Conservation (phyloP, 2,888 invertebrate genomes). For the Catocala sponsa region DNA sequence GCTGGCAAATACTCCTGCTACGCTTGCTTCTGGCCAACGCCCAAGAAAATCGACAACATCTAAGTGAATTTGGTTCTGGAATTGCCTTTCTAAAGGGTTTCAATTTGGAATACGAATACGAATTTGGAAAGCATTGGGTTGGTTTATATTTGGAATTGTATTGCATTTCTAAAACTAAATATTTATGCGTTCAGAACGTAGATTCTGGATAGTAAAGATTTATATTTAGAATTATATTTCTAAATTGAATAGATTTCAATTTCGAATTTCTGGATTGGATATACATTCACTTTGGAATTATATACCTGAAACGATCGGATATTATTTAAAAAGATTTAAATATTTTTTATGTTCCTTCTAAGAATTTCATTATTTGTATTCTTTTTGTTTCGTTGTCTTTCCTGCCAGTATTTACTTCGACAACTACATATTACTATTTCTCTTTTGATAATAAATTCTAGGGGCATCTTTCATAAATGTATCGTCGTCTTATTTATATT, state of each 20-base stretch:
- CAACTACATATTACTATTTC: conserved; percentile 30
- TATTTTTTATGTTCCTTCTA: conserved; percentile 55
- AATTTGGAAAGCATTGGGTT: conserved; percentile 37
- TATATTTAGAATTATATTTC: conserved; percentile 44
- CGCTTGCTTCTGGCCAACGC: conserved; percentile 76
- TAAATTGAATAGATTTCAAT: conserved; percentile 28
- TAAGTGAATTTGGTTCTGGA: conserved; percentile 56
- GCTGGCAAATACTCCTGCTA: conserved; percentile 76
- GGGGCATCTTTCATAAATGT: conserved; percentile 47
- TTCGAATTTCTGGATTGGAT: conserved; percentile 31
- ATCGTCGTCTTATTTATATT: background rate
- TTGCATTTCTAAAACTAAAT: conserved; percentile 44
- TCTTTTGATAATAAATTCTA: conserved; percentile 42
- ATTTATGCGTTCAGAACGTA: conserved; percentile 24
- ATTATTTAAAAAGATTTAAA: conserved; percentile 38
- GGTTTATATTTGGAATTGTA: conserved; percentile 47
- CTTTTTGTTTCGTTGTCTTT: conserved; percentile 48
- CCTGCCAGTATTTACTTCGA: conserved; percentile 53
- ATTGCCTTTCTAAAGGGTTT: conserved; percentile 38
- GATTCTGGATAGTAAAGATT: conserved; percentile 28
- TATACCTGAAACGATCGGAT: conserved; percentile 39
- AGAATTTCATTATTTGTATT: conserved; percentile 55
- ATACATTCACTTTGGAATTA: conserved; percentile 35
- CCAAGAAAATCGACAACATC: conserved; percentile 75
- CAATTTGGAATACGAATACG: conserved; percentile 25